Evolutionary conservation across 2,113 vertebrate species (phyloP).

Genomic region (Dicaeum eximium): DNA sequence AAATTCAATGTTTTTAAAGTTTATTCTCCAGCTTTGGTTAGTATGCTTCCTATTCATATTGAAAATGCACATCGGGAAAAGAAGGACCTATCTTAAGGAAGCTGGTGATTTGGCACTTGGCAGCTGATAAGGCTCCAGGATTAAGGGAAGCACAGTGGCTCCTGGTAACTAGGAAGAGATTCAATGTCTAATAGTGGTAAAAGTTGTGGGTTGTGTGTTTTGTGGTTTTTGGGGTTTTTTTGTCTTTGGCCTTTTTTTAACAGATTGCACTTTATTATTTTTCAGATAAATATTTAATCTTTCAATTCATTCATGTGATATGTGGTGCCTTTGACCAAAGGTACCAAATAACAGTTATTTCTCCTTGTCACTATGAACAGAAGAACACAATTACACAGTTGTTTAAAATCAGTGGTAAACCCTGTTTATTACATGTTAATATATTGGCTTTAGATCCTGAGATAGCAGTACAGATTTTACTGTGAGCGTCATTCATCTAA

Average conservation of each 20-base stretch:
- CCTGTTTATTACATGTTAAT: background rate
- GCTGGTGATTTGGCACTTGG: background rate
- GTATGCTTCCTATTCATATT: background rate
- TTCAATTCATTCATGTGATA: background rate
- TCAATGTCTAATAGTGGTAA: background rate
- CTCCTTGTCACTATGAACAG: background rate
- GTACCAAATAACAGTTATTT: background rate
- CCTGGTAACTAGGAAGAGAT: background rate
- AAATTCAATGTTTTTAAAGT: background rate
- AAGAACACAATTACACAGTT: background rate
- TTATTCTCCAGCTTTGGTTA: background rate
- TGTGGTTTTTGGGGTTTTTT: background rate
- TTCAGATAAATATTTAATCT: background rate
- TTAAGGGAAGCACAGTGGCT: background rate
- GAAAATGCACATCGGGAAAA: background rate
- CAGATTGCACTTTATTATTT: background rate
- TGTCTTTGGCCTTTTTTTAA: background rate
- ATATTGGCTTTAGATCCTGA: background rate
- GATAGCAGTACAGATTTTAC: background rate
- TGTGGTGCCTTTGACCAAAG: background rate
- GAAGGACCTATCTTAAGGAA: background rate
- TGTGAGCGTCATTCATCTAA: background rate
- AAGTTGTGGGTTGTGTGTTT: background rate
- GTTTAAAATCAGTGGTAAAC: background rate
- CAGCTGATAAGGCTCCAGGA: background rate